Percentiles rank a stretch among this genome's conserved stretches.
Conservation (phyloP, 1,140 invertebrate genomes). For the Alviniconcha marisindica region DNA sequence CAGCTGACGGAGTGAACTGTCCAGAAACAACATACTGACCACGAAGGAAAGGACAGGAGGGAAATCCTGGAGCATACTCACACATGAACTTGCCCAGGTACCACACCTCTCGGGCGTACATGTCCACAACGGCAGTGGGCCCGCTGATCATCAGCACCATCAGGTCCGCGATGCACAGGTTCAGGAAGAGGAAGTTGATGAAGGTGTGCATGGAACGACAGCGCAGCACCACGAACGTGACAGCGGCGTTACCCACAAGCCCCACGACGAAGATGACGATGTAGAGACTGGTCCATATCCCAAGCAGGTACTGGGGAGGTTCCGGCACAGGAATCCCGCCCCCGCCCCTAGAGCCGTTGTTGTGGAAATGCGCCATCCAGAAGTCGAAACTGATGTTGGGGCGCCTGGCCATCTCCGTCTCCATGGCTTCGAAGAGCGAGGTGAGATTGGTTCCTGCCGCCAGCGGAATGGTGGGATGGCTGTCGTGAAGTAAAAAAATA, state of each 20-base stretch:
- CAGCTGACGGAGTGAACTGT: not conserved
- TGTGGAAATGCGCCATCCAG: conserved; percentile 2
- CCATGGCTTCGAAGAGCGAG: not conserved
- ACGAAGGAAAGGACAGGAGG: too few species aligned
- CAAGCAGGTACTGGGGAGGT: conserved; percentile 88
- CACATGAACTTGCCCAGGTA: conserved; percentile 89
- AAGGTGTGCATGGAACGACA: conserved; percentile 84
- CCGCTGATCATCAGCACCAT: conserved; percentile 90
- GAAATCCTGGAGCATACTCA: too few species aligned
- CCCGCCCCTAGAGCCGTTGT: not conserved
- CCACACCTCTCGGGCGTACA: conserved; percentile 85
- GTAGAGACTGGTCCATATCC: conserved; percentile 54
- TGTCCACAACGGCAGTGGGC: conserved; percentile 89
- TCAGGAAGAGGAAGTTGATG: conserved; percentile 89
- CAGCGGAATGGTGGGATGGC: too few species aligned
- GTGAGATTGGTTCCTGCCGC: not conserved
- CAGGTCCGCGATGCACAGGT: conserved; percentile 84
- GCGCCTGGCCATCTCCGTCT: not conserved
- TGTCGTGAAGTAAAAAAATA: not conserved
- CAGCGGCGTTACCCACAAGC: conserved; percentile 59
- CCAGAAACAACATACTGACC: too few species aligned
- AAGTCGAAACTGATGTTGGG: not conserved
- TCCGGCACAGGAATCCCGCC: conserved; percentile 38
- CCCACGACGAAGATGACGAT: conserved; percentile 61
- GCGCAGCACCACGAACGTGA: conserved; percentile 56